A percentile compares a stretch with the other conserved stretches of the same genome.
Conservation (phyloP, 2,113 vertebrate species). For the Poeciliopsis retropinna region DNA sequence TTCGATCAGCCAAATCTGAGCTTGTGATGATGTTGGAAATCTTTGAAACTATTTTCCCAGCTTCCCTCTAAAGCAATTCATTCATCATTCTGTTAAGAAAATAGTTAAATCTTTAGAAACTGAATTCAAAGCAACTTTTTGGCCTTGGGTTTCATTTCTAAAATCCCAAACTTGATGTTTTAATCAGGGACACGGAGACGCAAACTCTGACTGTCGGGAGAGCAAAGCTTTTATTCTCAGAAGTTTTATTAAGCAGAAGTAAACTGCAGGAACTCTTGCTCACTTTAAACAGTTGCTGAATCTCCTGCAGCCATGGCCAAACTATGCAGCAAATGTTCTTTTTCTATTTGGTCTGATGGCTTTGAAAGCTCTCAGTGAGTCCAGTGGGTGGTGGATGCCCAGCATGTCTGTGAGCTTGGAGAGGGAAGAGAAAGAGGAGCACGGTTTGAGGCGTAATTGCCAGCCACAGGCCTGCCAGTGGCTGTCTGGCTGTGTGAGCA, state of each 20-base stretch:
- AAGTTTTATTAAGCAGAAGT: conserved; percentile 3
- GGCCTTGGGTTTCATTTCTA: not conserved
- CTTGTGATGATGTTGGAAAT: conserved; percentile 29
- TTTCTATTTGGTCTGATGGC: conserved; percentile 32
- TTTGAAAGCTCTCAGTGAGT: conserved; percentile 41
- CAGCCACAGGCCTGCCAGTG: conserved; percentile 45
- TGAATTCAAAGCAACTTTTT: conserved; percentile 13
- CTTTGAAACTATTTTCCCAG: conserved; percentile 36
- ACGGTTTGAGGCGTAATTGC: conserved; percentile 64
- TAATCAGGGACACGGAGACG: not conserved
- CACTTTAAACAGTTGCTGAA: conserved; percentile 22
- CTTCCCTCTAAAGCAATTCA: conserved; percentile 34
- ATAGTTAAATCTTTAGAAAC: conserved; percentile 1
- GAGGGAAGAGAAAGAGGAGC: conserved; percentile 26
- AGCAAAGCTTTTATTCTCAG: conserved; percentile 1
- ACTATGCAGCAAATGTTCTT: conserved; percentile 14
- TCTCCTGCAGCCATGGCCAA: conserved; percentile 17
- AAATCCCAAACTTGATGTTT: not conserved
- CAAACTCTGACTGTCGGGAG: conserved; percentile 13
- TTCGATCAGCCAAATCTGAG: conserved; percentile 34
- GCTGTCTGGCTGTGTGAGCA: conserved; percentile 41
- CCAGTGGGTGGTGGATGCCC: conserved; percentile 53
- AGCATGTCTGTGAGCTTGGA: conserved; percentile 51
- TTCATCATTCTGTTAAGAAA: conserved; percentile 34
- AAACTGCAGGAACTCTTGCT: not conserved